Conservation (phyloP, 2,888 invertebrate genomes). For the Apodemia zela region DNA sequence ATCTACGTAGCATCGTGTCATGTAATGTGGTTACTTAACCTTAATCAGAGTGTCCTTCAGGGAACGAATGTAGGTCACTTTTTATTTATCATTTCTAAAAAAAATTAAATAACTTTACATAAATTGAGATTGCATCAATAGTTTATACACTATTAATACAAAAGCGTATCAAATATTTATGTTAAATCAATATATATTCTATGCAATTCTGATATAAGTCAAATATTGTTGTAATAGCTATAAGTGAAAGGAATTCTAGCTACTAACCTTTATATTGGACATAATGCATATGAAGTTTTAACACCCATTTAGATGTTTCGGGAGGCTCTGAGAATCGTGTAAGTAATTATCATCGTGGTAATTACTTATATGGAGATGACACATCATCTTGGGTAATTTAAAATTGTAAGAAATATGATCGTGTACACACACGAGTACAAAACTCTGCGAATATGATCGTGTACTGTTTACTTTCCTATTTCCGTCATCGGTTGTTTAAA, state of each 20-base stretch:
- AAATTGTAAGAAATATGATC: neutral
- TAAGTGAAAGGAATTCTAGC: slow-evolving; percentile 18
- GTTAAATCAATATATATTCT: neutral
- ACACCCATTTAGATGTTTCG: neutral
- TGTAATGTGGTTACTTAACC: neutral
- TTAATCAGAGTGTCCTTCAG: slow-evolving; percentile 16
- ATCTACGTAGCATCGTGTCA: neutral
- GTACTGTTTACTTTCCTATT: neutral
- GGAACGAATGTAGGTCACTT: slow-evolving; percentile 10
- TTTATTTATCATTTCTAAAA: slow-evolving; percentile 9
- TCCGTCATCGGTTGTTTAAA: neutral
- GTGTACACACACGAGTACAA: neutral
- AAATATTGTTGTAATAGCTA: slow-evolving; percentile 4
- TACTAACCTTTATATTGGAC: neutral
- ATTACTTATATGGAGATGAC: slow-evolving; percentile 11
- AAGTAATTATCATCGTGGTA: slow-evolving; percentile 3
- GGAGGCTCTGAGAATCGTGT: neutral
- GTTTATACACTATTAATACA: too few species aligned
- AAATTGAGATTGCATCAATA: too few species aligned
- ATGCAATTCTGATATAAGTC: neutral
- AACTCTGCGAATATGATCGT: neutral
- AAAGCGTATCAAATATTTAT: neutral
- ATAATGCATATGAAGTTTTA: neutral
- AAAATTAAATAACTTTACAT: neutral
- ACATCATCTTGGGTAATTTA: neutral